Evolutionary conservation across 2,113 vertebrate species (phyloP).

Genomic region (Ptilonorhynchus violaceus): DNA sequence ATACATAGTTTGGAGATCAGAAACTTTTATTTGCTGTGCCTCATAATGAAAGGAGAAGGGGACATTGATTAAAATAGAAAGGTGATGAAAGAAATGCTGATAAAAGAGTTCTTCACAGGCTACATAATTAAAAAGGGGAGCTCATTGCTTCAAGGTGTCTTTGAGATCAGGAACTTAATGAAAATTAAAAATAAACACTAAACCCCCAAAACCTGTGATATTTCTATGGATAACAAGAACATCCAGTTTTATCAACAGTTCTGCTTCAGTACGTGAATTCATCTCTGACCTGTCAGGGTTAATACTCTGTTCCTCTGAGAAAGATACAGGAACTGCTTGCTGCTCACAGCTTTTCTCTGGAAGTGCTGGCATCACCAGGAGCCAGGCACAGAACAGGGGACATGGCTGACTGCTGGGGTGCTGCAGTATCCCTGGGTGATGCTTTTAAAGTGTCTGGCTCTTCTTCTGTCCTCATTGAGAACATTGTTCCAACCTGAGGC

Average conservation of each 20-base stretch:
- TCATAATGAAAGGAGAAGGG: neutral
- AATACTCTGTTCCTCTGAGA: neutral
- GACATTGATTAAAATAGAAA: constrained; percentile 32
- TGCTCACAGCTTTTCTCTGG: neutral
- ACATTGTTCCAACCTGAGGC: neutral
- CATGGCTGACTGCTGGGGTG: neutral
- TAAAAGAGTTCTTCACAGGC: neutral
- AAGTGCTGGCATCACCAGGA: neutral
- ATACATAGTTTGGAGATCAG: neutral
- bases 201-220: neutral
- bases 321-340: neutral
- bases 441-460: neutral
- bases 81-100: constrained; percentile 20
- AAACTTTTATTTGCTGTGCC: neutral
- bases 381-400: neutral
- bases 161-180: neutral
- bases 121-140: neutral
- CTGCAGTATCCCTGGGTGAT: neutral
- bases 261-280: neutral
- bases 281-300: neutral
- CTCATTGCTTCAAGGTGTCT: neutral
- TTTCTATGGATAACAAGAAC: neutral
- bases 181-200: neutral
- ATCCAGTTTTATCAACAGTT: neutral
- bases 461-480: neutral